A percentile compares a stretch with the other conserved stretches of the same genome.
phyloP scores from a whole-genome alignment of 35 echinoderm and acorn worm species.

The Holothuria glaberrima region DNA sequence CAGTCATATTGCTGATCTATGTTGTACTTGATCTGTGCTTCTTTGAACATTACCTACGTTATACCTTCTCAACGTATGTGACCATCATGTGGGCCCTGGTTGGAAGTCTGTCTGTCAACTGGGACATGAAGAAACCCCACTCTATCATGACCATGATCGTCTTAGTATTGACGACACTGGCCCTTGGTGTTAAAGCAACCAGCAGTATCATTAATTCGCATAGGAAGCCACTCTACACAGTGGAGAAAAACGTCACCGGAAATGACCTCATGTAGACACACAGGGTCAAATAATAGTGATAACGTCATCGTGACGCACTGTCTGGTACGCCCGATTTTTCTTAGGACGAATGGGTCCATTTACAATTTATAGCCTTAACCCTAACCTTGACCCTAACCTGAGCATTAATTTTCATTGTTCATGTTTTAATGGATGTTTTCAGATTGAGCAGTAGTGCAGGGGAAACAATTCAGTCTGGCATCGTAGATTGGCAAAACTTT shows the following conservation, averaged over 20 bases:
- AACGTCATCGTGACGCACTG: too few relatives aligned
- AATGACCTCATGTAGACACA: background rate
- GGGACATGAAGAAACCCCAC: background rate
- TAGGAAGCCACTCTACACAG: background rate
- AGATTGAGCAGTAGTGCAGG: too few relatives aligned
- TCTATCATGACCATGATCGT: conserved; percentile 42
- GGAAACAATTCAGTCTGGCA: too few relatives aligned
- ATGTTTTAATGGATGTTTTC: too few relatives aligned
- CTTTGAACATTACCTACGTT: conserved; percentile 50
- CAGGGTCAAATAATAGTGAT: too few relatives aligned
- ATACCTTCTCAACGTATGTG: conserved; percentile 53
- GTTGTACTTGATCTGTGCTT: conserved; percentile 49
- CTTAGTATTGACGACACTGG: background rate
- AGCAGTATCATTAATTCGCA: background rate
- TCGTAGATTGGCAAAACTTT: too few relatives aligned
- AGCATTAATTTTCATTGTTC: too few relatives aligned
- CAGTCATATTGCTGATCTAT: conserved; percentile 30
- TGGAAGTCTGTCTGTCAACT: conserved; percentile 33
- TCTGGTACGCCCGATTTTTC: too few relatives aligned
- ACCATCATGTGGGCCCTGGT: conserved; percentile 41
- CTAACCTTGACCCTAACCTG: too few relatives aligned
- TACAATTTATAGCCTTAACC: too few relatives aligned
- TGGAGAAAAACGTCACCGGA: background rate
- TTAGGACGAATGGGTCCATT: too few relatives aligned
- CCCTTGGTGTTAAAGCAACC: conserved; percentile 26